Conservation (phyloP, 2,888 invertebrate genomes). For the Apamea epomidion region DNA sequence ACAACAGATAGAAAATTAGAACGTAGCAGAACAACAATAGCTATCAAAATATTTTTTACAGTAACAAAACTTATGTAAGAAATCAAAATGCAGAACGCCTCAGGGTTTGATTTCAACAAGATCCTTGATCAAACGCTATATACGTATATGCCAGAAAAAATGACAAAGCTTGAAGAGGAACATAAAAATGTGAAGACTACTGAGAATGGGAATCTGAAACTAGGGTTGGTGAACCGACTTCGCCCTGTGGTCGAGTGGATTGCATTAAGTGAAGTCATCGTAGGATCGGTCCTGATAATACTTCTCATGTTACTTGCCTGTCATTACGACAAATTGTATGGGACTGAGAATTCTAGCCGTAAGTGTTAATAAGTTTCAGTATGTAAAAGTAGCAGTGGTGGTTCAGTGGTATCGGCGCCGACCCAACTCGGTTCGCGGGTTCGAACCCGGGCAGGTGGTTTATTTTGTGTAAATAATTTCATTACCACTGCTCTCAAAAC, state of each 20-base stretch:
- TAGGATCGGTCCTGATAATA: conserved; percentile 42
- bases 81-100: conserved; percentile 53
- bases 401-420: not conserved
- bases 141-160: conserved; percentile 42
- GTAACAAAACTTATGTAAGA: conserved; percentile 1
- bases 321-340: conserved; percentile 59
- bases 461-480: not conserved
- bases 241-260: conserved; percentile 49
- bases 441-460: not conserved
- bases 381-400: not conserved
- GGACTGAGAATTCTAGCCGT: conserved; percentile 57
- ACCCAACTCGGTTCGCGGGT: not conserved
- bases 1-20: conserved; percentile 9
- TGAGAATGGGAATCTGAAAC: conserved; percentile 11
- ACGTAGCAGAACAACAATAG: not conserved
- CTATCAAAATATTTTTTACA: not conserved
- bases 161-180: not conserved
- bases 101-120: conserved; percentile 50
- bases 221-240: conserved; percentile 40
- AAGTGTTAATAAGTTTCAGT: conserved; percentile 17
- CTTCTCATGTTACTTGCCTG: conserved; percentile 19
- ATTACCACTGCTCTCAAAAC: not conserved
- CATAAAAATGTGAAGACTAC: not conserved
- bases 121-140: conserved; percentile 56
- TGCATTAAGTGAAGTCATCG: conserved; percentile 43